Conservation (phyloP, 2,797 vertebrate genomes). For the Amblyraja radiata region DNA sequence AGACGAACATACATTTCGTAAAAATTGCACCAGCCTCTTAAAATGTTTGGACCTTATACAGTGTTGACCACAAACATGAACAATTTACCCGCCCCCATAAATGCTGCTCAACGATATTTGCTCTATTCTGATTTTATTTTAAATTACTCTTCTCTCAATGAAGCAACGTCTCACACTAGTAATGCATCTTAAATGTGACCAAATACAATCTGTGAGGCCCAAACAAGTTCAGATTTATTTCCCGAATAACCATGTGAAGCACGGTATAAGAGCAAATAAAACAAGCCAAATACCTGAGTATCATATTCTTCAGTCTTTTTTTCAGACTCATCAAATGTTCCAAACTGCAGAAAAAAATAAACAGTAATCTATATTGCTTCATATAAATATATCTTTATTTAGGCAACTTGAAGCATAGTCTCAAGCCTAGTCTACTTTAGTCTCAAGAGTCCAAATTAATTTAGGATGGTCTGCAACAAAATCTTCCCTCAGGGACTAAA, state of each 20-base stretch:
- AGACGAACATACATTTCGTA: not conserved
- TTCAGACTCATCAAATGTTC: slow-evolving; percentile 73
- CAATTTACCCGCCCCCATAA: too few relatives aligned
- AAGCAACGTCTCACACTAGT: not conserved
- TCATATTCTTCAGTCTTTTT: slow-evolving; percentile 80
- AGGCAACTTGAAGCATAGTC: not conserved
- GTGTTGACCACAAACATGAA: too few relatives aligned
- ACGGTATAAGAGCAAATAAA: not conserved
- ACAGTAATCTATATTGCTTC: slow-evolving; percentile 44
- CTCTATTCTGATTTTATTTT: not conserved
- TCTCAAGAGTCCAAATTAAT: too few relatives aligned
- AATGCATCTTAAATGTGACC: not conserved
- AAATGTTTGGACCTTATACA: not conserved
- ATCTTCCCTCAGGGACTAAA: not conserved
- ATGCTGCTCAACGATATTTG: not conserved
- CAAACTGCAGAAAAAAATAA: slow-evolving; percentile 59
- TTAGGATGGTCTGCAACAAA: too few relatives aligned
- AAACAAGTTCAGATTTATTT: not conserved
- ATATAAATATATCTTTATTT: not conserved
- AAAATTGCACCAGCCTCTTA: not conserved
- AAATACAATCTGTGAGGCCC: not conserved
- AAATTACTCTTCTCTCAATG: not conserved
- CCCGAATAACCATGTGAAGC: not conserved
- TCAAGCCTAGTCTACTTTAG: too few relatives aligned
- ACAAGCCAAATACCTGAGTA: slow-evolving; percentile 64